Evolutionary conservation across 2,113 vertebrate genomes (phyloP).

Genomic region (Acanthisitta chloris): DNA sequence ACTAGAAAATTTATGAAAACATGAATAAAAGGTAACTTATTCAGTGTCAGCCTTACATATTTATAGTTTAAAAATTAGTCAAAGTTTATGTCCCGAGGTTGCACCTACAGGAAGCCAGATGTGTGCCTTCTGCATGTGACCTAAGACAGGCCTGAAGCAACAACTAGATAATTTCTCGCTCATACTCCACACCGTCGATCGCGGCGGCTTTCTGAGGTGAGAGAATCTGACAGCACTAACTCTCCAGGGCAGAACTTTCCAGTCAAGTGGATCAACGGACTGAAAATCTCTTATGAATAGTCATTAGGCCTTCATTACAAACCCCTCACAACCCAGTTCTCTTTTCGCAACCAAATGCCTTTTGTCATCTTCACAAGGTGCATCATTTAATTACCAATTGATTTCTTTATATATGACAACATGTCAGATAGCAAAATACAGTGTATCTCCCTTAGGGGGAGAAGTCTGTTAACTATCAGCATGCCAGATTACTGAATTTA

Average conservation of each 20-base stretch:
- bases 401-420: slow-evolving; percentile 98
- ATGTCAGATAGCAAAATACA: slow-evolving; percentile 96
- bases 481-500: slow-evolving; percentile 76
- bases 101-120: slow-evolving; percentile 96
- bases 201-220: slow-evolving; percentile 97
- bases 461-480: slow-evolving; percentile 85
- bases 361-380: slow-evolving; percentile 99
- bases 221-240: slow-evolving; percentile 97
- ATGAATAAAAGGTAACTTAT: slow-evolving; percentile 80
- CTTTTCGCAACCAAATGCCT: slow-evolving; percentile 95
- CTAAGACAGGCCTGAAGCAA: slow-evolving; percentile 89
- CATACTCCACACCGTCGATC: slow-evolving; percentile 89
- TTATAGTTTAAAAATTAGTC: slow-evolving; percentile 86
- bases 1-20: slow-evolving; percentile 67
- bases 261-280: slow-evolving; percentile 98
- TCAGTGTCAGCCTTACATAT: slow-evolving; percentile 81
- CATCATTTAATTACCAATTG: slow-evolving; percentile 99
- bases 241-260: slow-evolving; percentile 99
- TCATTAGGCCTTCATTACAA: slow-evolving; percentile 99
- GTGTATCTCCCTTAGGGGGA: slow-evolving; percentile 82
- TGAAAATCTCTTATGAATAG: slow-evolving; percentile 99
- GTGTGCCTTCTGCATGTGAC: slow-evolving; percentile 92
- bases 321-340: slow-evolving; percentile 90
- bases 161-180: slow-evolving; percentile 94
- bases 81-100: slow-evolving; percentile 86